These are phyloP conservation scores for Bubo scandiacus DNA, from an alignment of 2,113 vertebrate species.

Conservation along the genomic window DNA sequence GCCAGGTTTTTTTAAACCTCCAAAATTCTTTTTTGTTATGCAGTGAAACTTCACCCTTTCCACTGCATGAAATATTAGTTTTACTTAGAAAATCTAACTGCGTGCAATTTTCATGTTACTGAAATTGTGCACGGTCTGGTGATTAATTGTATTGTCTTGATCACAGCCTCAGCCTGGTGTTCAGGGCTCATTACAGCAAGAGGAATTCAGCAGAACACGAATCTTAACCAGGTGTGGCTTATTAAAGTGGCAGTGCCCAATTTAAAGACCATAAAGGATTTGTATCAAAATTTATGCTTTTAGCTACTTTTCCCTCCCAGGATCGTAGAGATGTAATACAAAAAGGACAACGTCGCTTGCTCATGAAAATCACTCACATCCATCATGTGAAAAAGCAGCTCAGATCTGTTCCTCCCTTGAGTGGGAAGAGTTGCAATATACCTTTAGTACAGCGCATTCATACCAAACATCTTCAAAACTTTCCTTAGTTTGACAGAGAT, in stretches of 20 bases:
- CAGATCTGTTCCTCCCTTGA: slow-evolving; percentile 8
- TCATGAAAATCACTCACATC: slow-evolving; percentile 66
- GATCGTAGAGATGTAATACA: slow-evolving; percentile 25
- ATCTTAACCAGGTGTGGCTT: slow-evolving; percentile 69
- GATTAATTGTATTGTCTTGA: slow-evolving; percentile 75
- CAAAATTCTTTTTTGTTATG: slow-evolving; percentile 52
- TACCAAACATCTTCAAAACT: slow-evolving; percentile 36
- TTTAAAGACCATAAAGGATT: slow-evolving; percentile 66
- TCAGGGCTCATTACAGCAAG: slow-evolving; percentile 59
- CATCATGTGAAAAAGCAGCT: slow-evolving; percentile 61
- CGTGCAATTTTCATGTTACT: slow-evolving; percentile 65
- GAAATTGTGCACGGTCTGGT: slow-evolving; percentile 69
- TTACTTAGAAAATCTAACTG: slow-evolving; percentile 59
- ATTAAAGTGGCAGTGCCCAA: slow-evolving; percentile 70
- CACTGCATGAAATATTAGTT: slow-evolving; percentile 69
- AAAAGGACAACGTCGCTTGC: slow-evolving; percentile 54
- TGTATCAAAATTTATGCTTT: slow-evolving; percentile 66
- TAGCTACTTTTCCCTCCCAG: slow-evolving; percentile 49
- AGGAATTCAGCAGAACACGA: slow-evolving; percentile 64
- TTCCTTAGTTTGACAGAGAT: not conserved
- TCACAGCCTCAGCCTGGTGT: slow-evolving; percentile 67
- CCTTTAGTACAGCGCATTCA: not conserved
- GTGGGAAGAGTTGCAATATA: not conserved
- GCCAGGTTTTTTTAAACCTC: slow-evolving; percentile 59
- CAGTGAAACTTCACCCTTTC: slow-evolving; percentile 60